Conservation (phyloP, 2,797 vertebrate genomes). For the Acanthornis magna region DNA sequence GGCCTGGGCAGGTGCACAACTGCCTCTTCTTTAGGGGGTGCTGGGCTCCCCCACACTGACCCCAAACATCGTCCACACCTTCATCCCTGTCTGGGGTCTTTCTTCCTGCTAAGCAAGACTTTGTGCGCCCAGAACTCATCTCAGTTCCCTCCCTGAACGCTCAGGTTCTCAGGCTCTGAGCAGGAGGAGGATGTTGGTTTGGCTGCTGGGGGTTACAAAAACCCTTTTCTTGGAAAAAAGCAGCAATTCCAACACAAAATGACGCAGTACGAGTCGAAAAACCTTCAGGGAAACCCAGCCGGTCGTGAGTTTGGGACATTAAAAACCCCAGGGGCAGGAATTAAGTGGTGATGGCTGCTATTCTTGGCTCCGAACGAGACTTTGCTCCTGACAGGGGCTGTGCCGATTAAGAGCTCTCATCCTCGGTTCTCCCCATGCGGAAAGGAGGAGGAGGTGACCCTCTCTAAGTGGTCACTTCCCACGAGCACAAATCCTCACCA, state of each 20-base stretch:
- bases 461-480: background rate
- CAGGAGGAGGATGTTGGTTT: background rate
- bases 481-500: background rate
- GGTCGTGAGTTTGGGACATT: background rate
- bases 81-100: background rate
- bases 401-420: background rate
- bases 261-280: background rate
- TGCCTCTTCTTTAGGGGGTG: too few relatives aligned
- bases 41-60: fast-evolving
- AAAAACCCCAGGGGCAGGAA: background rate
- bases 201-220: background rate
- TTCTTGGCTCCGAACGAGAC: background rate
- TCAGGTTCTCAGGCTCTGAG: fast-evolving
- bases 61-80: background rate
- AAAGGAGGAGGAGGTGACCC: background rate
- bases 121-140: background rate
- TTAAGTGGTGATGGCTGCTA: background rate
- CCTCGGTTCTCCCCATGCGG: background rate
- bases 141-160: background rate
- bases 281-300: background rate
- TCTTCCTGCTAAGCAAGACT: background rate
- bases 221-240: background rate
- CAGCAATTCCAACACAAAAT: background rate
- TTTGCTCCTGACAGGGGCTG: background rate
- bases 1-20: background rate